Evolutionary conservation across 2,888 invertebrate genomes (phyloP).

Genomic region (Lymantria monacha): DNA sequence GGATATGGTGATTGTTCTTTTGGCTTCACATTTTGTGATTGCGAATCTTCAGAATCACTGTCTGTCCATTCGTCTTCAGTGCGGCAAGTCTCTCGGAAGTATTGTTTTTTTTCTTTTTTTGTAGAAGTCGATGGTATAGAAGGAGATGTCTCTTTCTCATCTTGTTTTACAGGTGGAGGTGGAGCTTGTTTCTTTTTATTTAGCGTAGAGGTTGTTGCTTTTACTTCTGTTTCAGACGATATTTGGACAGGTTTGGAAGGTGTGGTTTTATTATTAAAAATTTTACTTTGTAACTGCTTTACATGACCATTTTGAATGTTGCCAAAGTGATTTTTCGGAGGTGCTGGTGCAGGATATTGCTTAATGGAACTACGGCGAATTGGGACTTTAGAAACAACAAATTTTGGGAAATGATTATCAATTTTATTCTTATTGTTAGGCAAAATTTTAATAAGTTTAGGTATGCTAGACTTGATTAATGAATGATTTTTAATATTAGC

Average conservation of each 20-base stretch:
- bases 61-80: constrained; percentile 84
- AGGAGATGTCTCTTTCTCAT: constrained; percentile 44
- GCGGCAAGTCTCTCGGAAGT: constrained; percentile 83
- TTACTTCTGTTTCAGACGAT: constrained; percentile 39
- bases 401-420: constrained; percentile 61
- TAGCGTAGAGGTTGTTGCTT: constrained; percentile 57
- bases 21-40: constrained; percentile 34
- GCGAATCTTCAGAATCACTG: constrained; percentile 67
- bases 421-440: constrained; percentile 55
- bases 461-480: constrained; percentile 64
- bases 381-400: constrained; percentile 68
- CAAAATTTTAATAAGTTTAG: constrained; percentile 60
- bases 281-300: constrained; percentile 70
- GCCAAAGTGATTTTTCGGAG: constrained; percentile 72
- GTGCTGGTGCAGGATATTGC: constrained; percentile 68
- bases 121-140: constrained; percentile 28
- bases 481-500: constrained; percentile 15
- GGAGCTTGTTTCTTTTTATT: constrained; percentile 67
- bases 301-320: constrained; percentile 74
- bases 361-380: constrained; percentile 64
- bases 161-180: constrained; percentile 43
- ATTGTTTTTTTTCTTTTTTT: constrained; percentile 65
- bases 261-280: constrained; percentile 56
- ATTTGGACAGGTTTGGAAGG: constrained; percentile 33
- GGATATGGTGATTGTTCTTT: constrained; percentile 42